These are phyloP conservation scores for Oryzias woworae DNA, from an alignment of 2,113 vertebrate genomes.

Conservation along the genomic window DNA sequence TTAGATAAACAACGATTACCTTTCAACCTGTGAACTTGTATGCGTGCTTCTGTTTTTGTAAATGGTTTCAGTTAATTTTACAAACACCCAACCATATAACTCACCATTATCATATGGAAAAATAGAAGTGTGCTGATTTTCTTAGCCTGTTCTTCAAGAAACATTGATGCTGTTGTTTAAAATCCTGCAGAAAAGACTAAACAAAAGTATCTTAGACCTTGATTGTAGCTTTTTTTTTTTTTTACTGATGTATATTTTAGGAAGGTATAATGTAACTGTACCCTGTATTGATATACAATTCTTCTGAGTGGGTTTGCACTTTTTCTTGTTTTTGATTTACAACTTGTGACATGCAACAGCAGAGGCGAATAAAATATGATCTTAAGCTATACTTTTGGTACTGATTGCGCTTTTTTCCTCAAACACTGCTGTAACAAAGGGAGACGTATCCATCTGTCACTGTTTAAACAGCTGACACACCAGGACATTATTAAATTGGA, in stretches of 20 bases:
- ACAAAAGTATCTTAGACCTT: background rate
- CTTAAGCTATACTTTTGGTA: background rate
- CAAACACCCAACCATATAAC: too few species aligned
- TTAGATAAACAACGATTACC: constrained; percentile 4
- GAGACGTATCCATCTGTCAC: constrained; percentile 38
- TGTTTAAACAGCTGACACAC: constrained; percentile 50
- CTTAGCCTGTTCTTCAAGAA: background rate
- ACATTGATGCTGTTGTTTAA: background rate
- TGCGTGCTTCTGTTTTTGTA: too few species aligned
- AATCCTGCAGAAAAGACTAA: background rate
- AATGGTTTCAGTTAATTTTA: too few species aligned
- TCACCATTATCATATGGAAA: too few species aligned
- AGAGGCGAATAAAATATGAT: background rate
- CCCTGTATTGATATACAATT: background rate
- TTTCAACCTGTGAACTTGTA: too few species aligned
- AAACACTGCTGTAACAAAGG: constrained; percentile 12
- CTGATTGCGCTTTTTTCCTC: constrained; percentile 30
- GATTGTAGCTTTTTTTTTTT: background rate
- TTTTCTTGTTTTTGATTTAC: constrained; percentile 4
- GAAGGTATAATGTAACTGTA: too few species aligned
- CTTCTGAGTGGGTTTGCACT: background rate
- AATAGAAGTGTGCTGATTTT: too few species aligned
- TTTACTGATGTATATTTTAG: too few species aligned
- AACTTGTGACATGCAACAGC: background rate
- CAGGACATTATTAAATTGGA: constrained; percentile 32